These are phyloP conservation scores for Drosophila ambigua DNA, from an alignment of 1,140 invertebrate genomes.

Conservation along the genomic window DNA sequence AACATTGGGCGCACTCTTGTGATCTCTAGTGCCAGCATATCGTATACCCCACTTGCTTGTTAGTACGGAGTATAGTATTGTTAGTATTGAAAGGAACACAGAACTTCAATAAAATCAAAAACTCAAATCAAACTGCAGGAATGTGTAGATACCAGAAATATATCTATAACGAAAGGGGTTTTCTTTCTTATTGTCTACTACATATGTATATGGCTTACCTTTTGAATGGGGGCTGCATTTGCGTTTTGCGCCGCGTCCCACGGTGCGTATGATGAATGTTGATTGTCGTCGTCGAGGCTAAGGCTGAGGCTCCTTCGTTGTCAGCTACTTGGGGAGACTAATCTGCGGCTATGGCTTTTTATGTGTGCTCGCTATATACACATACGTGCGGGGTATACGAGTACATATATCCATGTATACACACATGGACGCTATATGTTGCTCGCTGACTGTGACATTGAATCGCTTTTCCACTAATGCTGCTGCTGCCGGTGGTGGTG, in stretches of 20 bases:
- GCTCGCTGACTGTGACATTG: slow-evolving; percentile 66
- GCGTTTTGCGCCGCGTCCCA: slow-evolving; percentile 60
- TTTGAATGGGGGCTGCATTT: slow-evolving; percentile 65
- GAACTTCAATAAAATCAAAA: slow-evolving; percentile 44
- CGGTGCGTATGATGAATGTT: slow-evolving; percentile 76
- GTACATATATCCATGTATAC: slow-evolving; percentile 34
- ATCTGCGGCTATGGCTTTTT: slow-evolving; percentile 66
- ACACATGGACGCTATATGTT: slow-evolving; percentile 35
- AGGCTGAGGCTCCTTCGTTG: slow-evolving; percentile 2
- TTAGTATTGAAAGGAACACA: slow-evolving; percentile 48
- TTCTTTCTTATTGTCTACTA: slow-evolving; percentile 7
- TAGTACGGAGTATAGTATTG: slow-evolving; percentile 23
- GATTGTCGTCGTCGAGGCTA: slow-evolving; percentile 53
- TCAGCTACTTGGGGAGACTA: slow-evolving; percentile 46
- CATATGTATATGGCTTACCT: slow-evolving; percentile 48
- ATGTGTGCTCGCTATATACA: slow-evolving; percentile 28
- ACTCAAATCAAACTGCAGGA: slow-evolving; percentile 37
- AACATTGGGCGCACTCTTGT: slow-evolving; percentile 17
- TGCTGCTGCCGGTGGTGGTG: slow-evolving; percentile 28
- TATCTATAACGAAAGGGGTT: slow-evolving; percentile 18
- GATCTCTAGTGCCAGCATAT: background rate
- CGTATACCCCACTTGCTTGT: slow-evolving; percentile 20
- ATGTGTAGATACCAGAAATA: slow-evolving; percentile 14
- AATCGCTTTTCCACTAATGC: slow-evolving; percentile 66
- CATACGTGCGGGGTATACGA: slow-evolving; percentile 28